Percentiles rank a stretch among this genome's conserved stretches.
These are phyloP conservation scores for Ictalurus furcatus DNA, from an alignment of 2,113 vertebrate genomes.

Conservation along the genomic window DNA sequence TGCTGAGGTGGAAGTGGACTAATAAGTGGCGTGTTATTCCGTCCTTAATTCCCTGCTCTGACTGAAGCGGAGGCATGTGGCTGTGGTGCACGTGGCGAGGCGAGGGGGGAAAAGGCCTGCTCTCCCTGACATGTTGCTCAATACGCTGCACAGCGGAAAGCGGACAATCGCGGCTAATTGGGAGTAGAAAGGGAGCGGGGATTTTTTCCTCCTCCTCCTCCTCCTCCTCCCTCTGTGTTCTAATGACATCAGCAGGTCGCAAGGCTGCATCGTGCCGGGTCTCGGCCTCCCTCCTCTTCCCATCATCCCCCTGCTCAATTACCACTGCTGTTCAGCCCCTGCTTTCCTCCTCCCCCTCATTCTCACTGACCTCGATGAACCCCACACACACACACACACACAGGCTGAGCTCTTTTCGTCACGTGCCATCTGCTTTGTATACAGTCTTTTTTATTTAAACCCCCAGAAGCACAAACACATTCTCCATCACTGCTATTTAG, in stretches of 20 bases:
- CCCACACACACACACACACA: neutral
- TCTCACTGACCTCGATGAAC: constrained; percentile 9
- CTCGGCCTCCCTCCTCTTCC: constrained; percentile 20
- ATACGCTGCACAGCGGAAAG: constrained; percentile 30
- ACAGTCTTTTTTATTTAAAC: neutral
- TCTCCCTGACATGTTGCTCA: constrained; percentile 43
- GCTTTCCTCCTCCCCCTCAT: constrained; percentile 23
- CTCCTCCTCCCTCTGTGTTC: neutral
- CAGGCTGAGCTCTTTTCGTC: neutral
- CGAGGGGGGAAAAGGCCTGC: constrained; percentile 9
- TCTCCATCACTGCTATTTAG: neutral
- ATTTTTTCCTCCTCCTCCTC: neutral
- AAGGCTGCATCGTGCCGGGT: constrained; percentile 47
- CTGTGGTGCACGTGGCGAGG: neutral
- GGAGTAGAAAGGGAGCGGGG: constrained; percentile 47
- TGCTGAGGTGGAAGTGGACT: neutral
- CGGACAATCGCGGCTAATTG: constrained; percentile 48
- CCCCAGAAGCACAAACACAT: constrained; percentile 3
- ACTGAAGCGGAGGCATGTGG: neutral
- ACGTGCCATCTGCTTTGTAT: neutral
- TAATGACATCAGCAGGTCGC: constrained; percentile 40
- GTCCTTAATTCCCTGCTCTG: neutral
- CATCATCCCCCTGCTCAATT: constrained; percentile 29
- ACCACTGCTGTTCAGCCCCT: constrained; percentile 4
- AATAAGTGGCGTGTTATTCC: neutral